Evolutionary conservation across 2,888 invertebrate species (phyloP), one percentile per base, ranked within the genome.

Genomic region (Tetheella fluctuosa): DNA sequence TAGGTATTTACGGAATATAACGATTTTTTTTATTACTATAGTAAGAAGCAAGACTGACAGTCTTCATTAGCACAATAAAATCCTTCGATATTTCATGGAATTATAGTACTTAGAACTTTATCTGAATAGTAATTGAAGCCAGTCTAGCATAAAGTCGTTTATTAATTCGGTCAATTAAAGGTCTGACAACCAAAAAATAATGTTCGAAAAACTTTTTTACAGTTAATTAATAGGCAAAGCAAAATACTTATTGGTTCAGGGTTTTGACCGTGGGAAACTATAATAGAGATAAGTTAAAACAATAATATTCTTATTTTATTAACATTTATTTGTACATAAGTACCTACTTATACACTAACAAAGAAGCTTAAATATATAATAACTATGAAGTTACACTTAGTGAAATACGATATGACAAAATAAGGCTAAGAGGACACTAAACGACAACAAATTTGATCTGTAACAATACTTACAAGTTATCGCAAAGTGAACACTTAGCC

Each of bases 271-370:
- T 23, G 23, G 8, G 52, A 15, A 15, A 23, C 3, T 52, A 5
- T 52, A 34, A 13, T 2, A 52, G 37, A 63, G 64, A 73, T 69
- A 59, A 69, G 78, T 65, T 70, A 34, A 82, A 77, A 81, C 71
- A 59, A 66, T 12, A n/a, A n/a, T 25, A 25, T 52, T 58, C 37
- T 62, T 78, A 73, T 85, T 83, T 76, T 64, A 79, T 84, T 82
- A 87, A 88, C 85, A 86, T 89, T 88, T 89, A 89, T 88, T 89
- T 82, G 80, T 89, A 89, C 86, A 86, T 77, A 81, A 69, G 79
- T 88, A 85, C 77, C 82, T 85, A 84, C 76, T 85, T 88, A 84
- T 70, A 71, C 61, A 67, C 77, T 81, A 80, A 75, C 76, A 79
- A 83, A 83, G 79, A 87, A 87, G 86, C 86, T 73, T 85, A 84